Conservation (phyloP, 2,797 vertebrate species). For the Sylvia borin region DNA sequence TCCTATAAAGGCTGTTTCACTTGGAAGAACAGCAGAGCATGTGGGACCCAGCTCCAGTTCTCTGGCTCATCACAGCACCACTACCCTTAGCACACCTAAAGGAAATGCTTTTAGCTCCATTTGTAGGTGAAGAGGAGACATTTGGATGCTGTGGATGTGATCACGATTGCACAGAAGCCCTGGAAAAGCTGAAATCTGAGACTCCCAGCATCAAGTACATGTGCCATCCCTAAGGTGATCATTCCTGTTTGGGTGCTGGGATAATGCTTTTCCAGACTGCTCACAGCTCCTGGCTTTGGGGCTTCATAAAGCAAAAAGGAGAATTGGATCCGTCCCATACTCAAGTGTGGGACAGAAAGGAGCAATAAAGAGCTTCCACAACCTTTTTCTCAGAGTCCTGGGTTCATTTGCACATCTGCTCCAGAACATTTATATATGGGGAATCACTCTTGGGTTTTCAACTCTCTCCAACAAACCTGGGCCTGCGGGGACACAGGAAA, state of each 20-base stretch:
- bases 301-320: neutral
- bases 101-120: neutral
- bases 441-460: neutral
- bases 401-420: neutral
- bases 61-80: neutral
- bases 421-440: neutral
- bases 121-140: neutral
- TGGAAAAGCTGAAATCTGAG: neutral
- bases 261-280: neutral
- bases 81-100: neutral
- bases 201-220: neutral
- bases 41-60: neutral
- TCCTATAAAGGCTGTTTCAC: neutral
- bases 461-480: neutral
- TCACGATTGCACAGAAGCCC: neutral
- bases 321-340: neutral
- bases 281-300: neutral
- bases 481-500: neutral
- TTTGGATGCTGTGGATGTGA: neutral
- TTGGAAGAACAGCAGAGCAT: neutral
- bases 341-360: neutral
- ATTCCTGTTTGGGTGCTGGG: neutral
- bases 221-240: neutral
- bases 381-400: neutral
- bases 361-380: neutral